Base-by-base conservation (phyloP, 2,113 vertebrate species). In the Gadus macrocephalus region DNA sequence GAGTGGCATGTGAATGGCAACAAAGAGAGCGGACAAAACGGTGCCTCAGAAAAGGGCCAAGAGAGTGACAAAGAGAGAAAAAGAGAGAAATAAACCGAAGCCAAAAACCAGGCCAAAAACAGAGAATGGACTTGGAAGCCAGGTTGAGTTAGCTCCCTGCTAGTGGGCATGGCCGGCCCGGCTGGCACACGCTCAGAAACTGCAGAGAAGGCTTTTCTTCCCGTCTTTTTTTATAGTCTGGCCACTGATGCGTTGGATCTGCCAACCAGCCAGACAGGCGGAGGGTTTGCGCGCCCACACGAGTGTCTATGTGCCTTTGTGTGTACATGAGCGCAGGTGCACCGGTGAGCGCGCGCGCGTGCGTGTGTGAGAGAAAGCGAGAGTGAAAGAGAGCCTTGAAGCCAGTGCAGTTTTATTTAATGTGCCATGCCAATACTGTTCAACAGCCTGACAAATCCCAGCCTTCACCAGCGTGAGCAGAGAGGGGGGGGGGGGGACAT, bases 91-190 rank as follows among this genome's bases (percentile, higher is more conserved):
- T 2, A n/a, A 49, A 2, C 7, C n/a, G 27, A 15, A 3, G 11
- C 3, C 4, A 25, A 55, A 12, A n/a, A 53, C 55, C 58, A 55
- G 22, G 16, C 15, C 53, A 7, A 15, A 25, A 84, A 74, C 75
- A 74, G 81, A 78, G 86, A 83, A 82, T 75, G 79, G 82, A 79
- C 72, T 82, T 85, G 78, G 82, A 78, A 87, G 86, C 75, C 49
- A 64, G 81, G 80, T 81, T 83, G 74, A 70, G 77, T 83, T 78
- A 87, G 73, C 67, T 80, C 78, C 75, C 77, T 80, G 78, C 81
- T 81, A 85, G 75, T 81, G 86, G 84, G 83, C 85, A 87, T 81
- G 86, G 85, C 85, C 72, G 72, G 85, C 81, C 77, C 82, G 87
- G 70, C 83, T 88, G 88, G 85, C 79, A 75, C 70, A 58, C 75